Base-by-base conservation (phyloP, 2,797 vertebrate genomes). In the Euphonia xanthogaster region DNA sequence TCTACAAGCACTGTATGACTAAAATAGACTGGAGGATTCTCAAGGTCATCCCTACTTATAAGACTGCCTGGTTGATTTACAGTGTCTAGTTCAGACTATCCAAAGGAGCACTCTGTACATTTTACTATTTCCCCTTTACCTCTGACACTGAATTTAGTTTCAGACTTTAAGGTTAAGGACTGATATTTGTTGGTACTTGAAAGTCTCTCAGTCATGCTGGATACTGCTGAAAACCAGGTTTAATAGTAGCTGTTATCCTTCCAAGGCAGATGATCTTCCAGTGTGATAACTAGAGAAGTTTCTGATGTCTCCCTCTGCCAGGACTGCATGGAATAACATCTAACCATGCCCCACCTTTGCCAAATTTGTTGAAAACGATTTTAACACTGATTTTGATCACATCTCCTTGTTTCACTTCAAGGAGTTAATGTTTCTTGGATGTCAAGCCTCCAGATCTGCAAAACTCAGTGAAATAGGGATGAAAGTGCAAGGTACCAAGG, bases 231-330 rank as follows among this genome's bases (percentile, higher is more conserved):
- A 84, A 90, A 55, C 33, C 76, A 81, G 65, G 60, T 78, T 74
- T 86, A 81, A 42, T 88, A 82, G 74, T n/a, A 51, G 13, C 10
- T 16, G 31, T 89, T 87, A 22, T 44, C 24, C n/a, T 91, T 79
- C 60, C 60, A 82, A 94, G 73, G 78, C 7, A 6, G 74, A 37
- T 80, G 83, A 54, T 75, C 27, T 30, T 70, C 33, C 57, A 60
- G 54, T 44, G 33, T n/a, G 54, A 30, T 24, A 86, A 86, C 60
- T 54, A 47, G 63, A 68, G 63, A 30, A 3, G 51, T 87, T 84
- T 78, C 71, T 68, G 63, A 42, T 63, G 84, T 92, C 93, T 92
- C 90, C 75, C 84, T 87, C 90, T 93, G 63, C 40, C 90, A 79
- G 81, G 66, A n/a, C 51, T 86, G 28, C 21, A 12, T 16, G 44